Conservation (phyloP, 1,140 invertebrate species). For the Drosophila rhopaloa region DNA sequence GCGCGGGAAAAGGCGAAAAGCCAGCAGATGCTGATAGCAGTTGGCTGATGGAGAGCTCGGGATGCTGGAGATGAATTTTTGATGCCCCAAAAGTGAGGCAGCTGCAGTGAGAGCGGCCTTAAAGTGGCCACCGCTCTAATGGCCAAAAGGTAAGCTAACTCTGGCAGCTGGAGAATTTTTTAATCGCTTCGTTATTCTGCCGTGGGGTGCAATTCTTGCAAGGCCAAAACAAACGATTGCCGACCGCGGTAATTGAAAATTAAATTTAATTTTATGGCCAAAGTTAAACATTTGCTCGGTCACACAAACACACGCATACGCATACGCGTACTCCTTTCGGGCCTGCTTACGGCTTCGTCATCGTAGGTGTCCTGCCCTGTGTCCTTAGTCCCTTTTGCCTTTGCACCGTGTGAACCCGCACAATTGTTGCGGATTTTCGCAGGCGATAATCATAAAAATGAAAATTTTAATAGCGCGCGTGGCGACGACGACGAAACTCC, state of each 20-base stretch:
- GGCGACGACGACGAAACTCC: constrained; percentile 14
- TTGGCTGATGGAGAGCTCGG: constrained; percentile 28
- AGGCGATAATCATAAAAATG: constrained; percentile 78
- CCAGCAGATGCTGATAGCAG: constrained; percentile 42
- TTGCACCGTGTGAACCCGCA: constrained; percentile 47
- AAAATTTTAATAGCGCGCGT: constrained; percentile 76
- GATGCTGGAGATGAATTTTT: constrained; percentile 43
- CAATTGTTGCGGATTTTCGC: constrained; percentile 76
- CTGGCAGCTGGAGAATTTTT: constrained; percentile 21
- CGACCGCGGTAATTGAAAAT: constrained; percentile 80
- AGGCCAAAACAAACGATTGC: constrained; percentile 33
- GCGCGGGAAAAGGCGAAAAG: constrained; percentile 24
- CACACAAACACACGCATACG: constrained; percentile 24
- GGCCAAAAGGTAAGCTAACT: constrained; percentile 22
- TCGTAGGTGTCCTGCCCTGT: constrained; percentile 31
- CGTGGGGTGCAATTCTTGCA: constrained; percentile 10
- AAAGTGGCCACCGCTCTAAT: constrained; percentile 50
- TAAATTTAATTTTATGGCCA: constrained; percentile 80
- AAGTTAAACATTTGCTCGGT: constrained; percentile 69
- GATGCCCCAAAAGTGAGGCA: constrained; percentile 56
- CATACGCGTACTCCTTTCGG: constrained; percentile 7
- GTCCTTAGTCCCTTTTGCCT: constrained; percentile 13
- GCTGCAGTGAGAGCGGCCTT: constrained; percentile 36
- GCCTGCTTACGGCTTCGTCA: constrained; percentile 18
- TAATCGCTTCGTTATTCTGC: constrained; percentile 32